Base-by-base conservation (phyloP, 1,140 invertebrate species). In the Onthophagus taurus region DNA sequence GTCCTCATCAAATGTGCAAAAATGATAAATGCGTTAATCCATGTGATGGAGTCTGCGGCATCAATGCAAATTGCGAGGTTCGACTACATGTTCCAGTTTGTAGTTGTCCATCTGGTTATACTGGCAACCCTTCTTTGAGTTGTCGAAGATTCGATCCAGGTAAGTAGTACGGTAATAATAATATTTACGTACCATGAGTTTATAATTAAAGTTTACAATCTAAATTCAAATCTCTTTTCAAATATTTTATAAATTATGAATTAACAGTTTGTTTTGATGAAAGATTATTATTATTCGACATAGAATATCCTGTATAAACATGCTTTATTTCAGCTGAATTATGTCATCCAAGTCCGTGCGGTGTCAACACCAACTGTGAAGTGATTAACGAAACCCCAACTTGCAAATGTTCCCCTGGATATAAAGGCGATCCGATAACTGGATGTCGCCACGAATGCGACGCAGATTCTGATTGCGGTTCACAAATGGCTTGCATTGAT, bases 371-470 rank as follows among this genome's bases (percentile, higher is more conserved):
- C 1, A 78, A 83, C 37, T 89, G 85, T 59, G 77, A 84, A 54
- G 82, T 86, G 11, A 68, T 77, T 2, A 81, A 83, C 52, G 74
- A 77, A 30, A 72, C 80, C 17, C 81, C 86, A 4, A 79, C 83
- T 9, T 90, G 86, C 55, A 78, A 75, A 17, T 89, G 85, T 52
- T 49, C 79, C 3, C 75, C 78, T 50, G 46, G 46, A 9, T 86
- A 74, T 55, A 63, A 76, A 56, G 86, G 86, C 5, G 81, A 79
- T 46, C 84, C 85, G 4, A 59, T 89, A 7, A 60, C 66, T 31
- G 84, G 83, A 2, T 90, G 85, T 55, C 71, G 76, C 11, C 81
- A 81, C 55, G 83, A 85, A 61, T 90, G 86, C 57, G 84, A 87
- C 33, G 72, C 71, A 2, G 84, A 89, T 53, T 63, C 62, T 9